These are phyloP conservation scores for Myathropa florea DNA, from an alignment of 2,888 invertebrate species.

Conservation along the genomic window DNA sequence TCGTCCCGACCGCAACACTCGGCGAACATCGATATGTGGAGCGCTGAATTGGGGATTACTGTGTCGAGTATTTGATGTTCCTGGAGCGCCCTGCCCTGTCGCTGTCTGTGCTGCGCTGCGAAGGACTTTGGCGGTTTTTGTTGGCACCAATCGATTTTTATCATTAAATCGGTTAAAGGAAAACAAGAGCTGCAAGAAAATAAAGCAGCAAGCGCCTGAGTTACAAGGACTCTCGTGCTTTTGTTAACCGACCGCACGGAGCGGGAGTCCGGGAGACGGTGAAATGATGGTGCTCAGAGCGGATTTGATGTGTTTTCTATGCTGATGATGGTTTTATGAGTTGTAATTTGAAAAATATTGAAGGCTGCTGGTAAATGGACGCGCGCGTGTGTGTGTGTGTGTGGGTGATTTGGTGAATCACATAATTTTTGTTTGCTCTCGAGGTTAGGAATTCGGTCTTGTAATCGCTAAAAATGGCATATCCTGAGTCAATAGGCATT, in stretches of 20 bases:
- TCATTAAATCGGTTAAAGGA: slow-evolving; percentile 32
- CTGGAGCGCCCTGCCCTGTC: background rate
- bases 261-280: background rate
- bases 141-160: slow-evolving; percentile 50
- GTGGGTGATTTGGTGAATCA: slow-evolving; percentile 14
- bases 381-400: background rate
- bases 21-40: slow-evolving; percentile 16
- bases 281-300: slow-evolving; percentile 40
- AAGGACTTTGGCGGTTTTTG: slow-evolving; percentile 11
- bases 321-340: slow-evolving; percentile 57
- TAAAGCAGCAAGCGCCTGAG: background rate
- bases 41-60: slow-evolving; percentile 23
- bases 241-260: background rate
- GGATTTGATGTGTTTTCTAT: slow-evolving; percentile 57
- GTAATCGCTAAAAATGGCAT: slow-evolving; percentile 5
- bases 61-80: slow-evolving; percentile 8
- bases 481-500: background rate
- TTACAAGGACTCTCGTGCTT: slow-evolving; percentile 7
- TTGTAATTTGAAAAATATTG: slow-evolving; percentile 55
- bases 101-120: background rate
- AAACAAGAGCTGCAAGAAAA: background rate
- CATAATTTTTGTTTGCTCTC: slow-evolving; percentile 42
- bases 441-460: slow-evolving; percentile 36
- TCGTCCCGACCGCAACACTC: background rate
- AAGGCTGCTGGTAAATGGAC: slow-evolving; percentile 27